Conservation (phyloP, 2,888 invertebrate genomes). For the Drosophila antonietae region DNA sequence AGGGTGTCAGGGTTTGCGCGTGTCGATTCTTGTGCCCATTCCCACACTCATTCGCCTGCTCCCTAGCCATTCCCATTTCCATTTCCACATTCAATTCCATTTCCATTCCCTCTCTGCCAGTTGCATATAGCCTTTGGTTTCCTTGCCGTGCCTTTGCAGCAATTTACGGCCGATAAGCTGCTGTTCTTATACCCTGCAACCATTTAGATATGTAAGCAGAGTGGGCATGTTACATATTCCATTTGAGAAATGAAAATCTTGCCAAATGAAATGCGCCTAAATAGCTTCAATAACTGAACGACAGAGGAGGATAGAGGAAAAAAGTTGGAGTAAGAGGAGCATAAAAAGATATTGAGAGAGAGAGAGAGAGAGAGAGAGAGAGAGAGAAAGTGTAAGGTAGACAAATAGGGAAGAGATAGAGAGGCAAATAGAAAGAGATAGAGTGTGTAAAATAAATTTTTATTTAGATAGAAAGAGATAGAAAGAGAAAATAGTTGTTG, state of each 20-base stretch:
- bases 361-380: too few relatives aligned
- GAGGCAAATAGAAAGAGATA: too few relatives aligned
- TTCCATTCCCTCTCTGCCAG: slow-evolving; percentile 50
- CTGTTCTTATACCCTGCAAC: slow-evolving; percentile 28
- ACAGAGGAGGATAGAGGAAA: too few relatives aligned
- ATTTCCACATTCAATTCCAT: slow-evolving; percentile 38
- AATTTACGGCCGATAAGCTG: slow-evolving; percentile 71
- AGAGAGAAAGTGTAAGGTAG: too few relatives aligned
- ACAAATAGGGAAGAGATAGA: too few relatives aligned
- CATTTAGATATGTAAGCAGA: neutral
- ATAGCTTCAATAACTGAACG: too few relatives aligned
- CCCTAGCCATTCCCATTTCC: slow-evolving; percentile 29
- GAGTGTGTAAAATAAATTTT: too few relatives aligned
- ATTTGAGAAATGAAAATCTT: neutral
- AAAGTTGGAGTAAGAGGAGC: too few relatives aligned
- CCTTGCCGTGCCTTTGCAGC: slow-evolving; percentile 55
- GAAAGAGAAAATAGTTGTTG: too few relatives aligned
- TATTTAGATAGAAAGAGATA: too few relatives aligned
- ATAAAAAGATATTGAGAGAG: too few relatives aligned
- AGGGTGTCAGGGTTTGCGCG: slow-evolving; percentile 69
- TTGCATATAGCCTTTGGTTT: slow-evolving; percentile 56
- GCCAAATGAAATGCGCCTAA: too few relatives aligned
- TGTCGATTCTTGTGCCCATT: slow-evolving; percentile 47
- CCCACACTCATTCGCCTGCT: slow-evolving; percentile 21
- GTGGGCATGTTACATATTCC: neutral